Conservation (phyloP, 1,140 invertebrate species). For the Saccostrea glomerata region DNA sequence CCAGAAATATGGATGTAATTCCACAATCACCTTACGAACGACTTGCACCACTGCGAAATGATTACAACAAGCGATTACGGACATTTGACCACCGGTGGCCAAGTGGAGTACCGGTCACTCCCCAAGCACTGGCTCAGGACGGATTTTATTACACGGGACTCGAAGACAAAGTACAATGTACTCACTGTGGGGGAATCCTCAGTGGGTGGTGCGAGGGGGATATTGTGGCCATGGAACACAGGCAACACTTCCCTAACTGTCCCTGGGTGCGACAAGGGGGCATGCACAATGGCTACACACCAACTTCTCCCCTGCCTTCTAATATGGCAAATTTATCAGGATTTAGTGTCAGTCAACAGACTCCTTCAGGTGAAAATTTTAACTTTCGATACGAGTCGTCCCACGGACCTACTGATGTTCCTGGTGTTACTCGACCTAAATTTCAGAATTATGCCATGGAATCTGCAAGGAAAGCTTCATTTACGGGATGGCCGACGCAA, state of each 20-base stretch:
- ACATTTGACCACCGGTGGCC: constrained; percentile 87
- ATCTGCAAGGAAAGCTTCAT: constrained; percentile 86
- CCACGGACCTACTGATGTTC: constrained; percentile 10
- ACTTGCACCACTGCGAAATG: constrained; percentile 47
- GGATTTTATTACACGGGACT: constrained; percentile 86
- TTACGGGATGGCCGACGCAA: constrained; percentile 79
- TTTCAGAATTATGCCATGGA: constrained; percentile 80
- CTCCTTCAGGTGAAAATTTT: constrained; percentile 33
- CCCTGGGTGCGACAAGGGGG: constrained; percentile 76
- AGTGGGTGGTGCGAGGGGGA: constrained; percentile 87
- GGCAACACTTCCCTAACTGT: constrained; percentile 85
- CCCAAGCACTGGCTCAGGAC: constrained; percentile 87
- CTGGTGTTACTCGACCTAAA: constrained; percentile 61
- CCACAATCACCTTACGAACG: constrained; percentile 53
- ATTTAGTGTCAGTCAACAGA: constrained; percentile 15
- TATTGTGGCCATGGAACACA: constrained; percentile 88
- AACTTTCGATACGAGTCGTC: constrained; percentile 29
- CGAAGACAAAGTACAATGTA: constrained; percentile 88
- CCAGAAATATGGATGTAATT: constrained; percentile 47
- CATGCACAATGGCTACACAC: not conserved
- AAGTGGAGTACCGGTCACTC: constrained; percentile 83
- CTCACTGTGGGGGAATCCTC: constrained; percentile 88
- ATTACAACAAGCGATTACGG: constrained; percentile 76
- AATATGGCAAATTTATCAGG: not conserved
- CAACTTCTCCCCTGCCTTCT: not conserved